phyloP scores from a whole-genome alignment of 1,140 invertebrate genomes.

The Pachyrhynchus sulphureomaculatus region DNA sequence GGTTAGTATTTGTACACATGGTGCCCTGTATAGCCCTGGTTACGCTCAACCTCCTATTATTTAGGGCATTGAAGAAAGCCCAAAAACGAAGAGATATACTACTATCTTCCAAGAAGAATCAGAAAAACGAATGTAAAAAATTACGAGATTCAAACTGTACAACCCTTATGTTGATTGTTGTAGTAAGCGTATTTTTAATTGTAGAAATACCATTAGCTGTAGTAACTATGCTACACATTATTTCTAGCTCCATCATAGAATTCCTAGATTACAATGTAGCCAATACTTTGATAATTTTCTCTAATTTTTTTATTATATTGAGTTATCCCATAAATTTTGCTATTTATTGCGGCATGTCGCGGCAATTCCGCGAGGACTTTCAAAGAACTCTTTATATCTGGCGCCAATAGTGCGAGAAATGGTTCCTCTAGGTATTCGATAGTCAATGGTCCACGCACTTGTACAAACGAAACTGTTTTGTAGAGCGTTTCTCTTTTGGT shows the following conservation, averaged over 20 bases:
- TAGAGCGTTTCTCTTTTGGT: constrained; percentile 51
- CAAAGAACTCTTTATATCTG: constrained; percentile 79
- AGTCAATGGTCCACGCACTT: constrained; percentile 76
- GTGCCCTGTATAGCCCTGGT: constrained; percentile 87
- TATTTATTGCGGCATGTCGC: constrained; percentile 93
- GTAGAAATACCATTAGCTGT: constrained; percentile 91
- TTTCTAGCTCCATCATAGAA: constrained; percentile 69
- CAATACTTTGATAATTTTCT: constrained; percentile 81
- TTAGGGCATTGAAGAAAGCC: constrained; percentile 79
- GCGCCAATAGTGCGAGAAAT: constrained; percentile 61
- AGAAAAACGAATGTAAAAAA: constrained; percentile 80
- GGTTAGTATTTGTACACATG: constrained; percentile 88
- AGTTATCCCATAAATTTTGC: constrained; percentile 94
- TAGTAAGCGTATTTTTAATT: constrained; percentile 86
- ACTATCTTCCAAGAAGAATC: constrained; percentile 72
- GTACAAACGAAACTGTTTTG: constrained; percentile 79
- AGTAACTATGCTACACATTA: constrained; percentile 81
- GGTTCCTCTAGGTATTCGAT: constrained; percentile 73
- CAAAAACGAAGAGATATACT: constrained; percentile 77
- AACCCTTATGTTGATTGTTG: constrained; percentile 92
- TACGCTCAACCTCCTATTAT: constrained; percentile 84
- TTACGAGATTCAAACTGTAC: constrained; percentile 87
- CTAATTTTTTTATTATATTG: constrained; percentile 88
- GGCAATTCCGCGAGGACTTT: constrained; percentile 93
- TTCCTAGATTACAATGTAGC: constrained; percentile 78